Evolutionary conservation across 2,888 invertebrate species (phyloP), one percentile per base, ranked within the genome.

Genomic region (Pyrgus malvae): DNA sequence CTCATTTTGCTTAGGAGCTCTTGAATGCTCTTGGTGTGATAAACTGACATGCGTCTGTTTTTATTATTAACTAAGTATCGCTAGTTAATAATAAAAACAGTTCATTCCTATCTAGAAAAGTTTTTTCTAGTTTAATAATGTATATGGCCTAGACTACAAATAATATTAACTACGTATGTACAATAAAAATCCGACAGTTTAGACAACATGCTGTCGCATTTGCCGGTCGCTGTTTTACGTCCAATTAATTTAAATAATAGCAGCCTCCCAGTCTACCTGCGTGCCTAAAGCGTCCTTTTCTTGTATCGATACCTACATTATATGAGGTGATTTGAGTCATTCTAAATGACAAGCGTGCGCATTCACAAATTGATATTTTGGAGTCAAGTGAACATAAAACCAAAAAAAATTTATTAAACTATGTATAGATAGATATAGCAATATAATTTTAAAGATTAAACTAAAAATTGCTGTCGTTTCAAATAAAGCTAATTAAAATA

Each of bases 171-270:
- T 35, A 35, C 9, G 37, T 50, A 41, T 41, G 41, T 23, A 54
- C 53, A 66, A 67, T 67, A 68, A 70, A 69, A 67, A 65, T 71
- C 67, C 71, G 72, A 69, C 72, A 76, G 70, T 69, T 70, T 68
- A 66, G 69, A 70, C 80, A 80, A 81, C 80, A 81, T 77, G 79
- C 74, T 80, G 69, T 72, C 73, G 71, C 75, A 72, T 76, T 53
- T 69, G 69, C 68, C 70, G 70, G 69, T 78, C 73, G 75, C 80
- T 81, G 81, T 84, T 86, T 83, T 80, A 83, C 79, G 80, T 83
- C 83, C 85, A 87, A 87, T 87, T 86, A 85, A 87, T 86, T 87
- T 87, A 85, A 87, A 87, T 87, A 85, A 87, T 84, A 81, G 85
- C 83, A 70, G 75, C 79, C 78, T 77, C 74, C 73, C 78, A 74